These are phyloP conservation scores for Enteromius trimaculatus DNA, from an alignment of 2,797 vertebrate genomes.

Conservation along the genomic window DNA sequence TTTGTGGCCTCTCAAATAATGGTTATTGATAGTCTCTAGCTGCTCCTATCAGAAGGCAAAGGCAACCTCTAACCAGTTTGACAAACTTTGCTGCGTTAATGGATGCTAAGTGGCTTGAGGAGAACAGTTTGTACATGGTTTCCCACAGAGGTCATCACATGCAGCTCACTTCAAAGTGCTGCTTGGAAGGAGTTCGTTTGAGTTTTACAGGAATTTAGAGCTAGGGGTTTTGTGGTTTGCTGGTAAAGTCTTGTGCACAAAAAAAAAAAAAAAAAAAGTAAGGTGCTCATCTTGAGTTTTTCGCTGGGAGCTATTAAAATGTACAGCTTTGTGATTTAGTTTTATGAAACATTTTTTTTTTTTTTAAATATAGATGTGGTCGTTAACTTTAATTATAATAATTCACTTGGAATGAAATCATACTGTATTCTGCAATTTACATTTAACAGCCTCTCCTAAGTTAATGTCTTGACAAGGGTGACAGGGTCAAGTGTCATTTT, in stretches of 20 bases:
- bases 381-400: neutral
- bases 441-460: neutral
- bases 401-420: neutral
- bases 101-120: conserved; percentile 38
- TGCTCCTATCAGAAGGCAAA: neutral
- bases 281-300: conserved; percentile 13
- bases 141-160: conserved; percentile 38
- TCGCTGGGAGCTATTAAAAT: neutral
- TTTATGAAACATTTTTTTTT: neutral
- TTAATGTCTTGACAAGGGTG: neutral
- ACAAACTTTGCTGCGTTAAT: conserved; percentile 38
- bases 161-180: conserved; percentile 34
- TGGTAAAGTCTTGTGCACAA: conserved; percentile 19
- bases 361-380: neutral
- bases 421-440: neutral
- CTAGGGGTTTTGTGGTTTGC: neutral
- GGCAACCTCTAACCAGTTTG: conserved; percentile 33
- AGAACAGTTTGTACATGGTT: conserved; percentile 19
- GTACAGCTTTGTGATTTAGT: neutral
- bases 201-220: conserved; percentile 23
- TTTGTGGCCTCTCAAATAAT: neutral
- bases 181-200: conserved; percentile 14
- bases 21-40: neutral
- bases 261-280: neutral
- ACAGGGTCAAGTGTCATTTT: neutral